Conservation (phyloP, 2,797 vertebrate species). For the Gallinago nigripennis region DNA sequence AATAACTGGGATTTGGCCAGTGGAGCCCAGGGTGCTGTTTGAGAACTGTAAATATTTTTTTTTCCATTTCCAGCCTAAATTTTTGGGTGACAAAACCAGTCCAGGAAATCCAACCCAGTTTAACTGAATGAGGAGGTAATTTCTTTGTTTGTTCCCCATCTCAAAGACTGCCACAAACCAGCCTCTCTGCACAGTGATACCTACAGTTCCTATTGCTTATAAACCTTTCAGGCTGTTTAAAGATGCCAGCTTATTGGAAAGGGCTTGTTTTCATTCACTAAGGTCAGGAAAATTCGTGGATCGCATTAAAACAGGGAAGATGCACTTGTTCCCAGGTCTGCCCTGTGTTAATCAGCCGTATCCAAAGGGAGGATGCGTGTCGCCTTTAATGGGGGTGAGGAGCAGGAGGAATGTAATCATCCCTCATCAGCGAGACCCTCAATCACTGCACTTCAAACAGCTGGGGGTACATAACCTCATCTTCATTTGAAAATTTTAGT, state of each 20-base stretch:
- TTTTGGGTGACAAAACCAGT: neutral
- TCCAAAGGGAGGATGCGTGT: neutral
- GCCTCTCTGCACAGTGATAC: neutral
- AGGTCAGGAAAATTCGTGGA: neutral
- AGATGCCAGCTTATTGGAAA: neutral
- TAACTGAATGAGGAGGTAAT: neutral
- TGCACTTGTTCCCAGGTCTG: neutral
- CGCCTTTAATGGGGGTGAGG: conserved; percentile 2
- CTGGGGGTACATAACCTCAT: conserved; percentile 47
- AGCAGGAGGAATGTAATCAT: conserved; percentile 43
- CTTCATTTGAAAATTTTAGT: conserved; percentile 48
- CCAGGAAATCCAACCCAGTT: neutral
- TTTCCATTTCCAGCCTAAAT: neutral
- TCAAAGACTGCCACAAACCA: neutral
- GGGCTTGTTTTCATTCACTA: neutral
- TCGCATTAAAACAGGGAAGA: neutral
- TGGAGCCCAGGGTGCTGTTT: neutral
- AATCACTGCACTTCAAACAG: conserved; percentile 63
- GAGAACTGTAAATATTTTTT: neutral
- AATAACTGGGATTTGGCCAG: neutral
- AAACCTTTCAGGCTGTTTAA: neutral
- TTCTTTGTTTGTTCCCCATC: neutral
- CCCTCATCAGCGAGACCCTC: conserved; percentile 64
- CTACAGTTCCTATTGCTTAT: neutral
- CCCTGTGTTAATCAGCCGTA: conserved; percentile 34